These are phyloP conservation scores for Falco concolor DNA, from an alignment of 2,797 vertebrate species.

Conservation along the genomic window DNA sequence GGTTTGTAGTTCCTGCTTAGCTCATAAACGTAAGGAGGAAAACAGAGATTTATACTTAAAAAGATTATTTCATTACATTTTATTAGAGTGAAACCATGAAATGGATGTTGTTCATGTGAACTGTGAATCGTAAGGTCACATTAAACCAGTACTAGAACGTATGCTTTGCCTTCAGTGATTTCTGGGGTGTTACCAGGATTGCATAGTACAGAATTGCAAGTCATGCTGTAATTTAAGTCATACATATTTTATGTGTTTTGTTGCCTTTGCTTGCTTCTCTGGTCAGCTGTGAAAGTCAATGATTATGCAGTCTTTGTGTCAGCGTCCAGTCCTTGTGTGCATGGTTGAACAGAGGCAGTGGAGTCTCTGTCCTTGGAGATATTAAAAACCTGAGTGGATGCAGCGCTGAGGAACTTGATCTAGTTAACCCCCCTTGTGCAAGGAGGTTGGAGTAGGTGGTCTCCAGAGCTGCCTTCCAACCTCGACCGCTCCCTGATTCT, in stretches of 20 bases:
- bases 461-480: not conserved
- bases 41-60: not conserved
- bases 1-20: not conserved
- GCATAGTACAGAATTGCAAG: slow-evolving; percentile 21
- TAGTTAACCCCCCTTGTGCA: not conserved
- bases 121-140: not conserved
- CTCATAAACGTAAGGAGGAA: not conserved
- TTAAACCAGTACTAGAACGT: not conserved
- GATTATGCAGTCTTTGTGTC: not conserved
- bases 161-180: not conserved
- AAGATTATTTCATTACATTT: not conserved
- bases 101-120: not conserved
- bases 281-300: slow-evolving; percentile 37
- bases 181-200: not conserved
- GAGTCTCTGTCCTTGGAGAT: not conserved
- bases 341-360: not conserved
- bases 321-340: not conserved
- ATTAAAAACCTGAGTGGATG: not conserved
- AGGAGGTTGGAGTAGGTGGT: not conserved
- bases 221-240: not conserved
- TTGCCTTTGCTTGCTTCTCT: slow-evolving; percentile 16
- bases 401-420: not conserved
- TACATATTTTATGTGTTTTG: not conserved
- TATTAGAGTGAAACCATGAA: not conserved
- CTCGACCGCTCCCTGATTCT: not conserved